Base-by-base conservation (phyloP, 2,113 vertebrate genomes). In the Heterochromis multidens region DNA sequence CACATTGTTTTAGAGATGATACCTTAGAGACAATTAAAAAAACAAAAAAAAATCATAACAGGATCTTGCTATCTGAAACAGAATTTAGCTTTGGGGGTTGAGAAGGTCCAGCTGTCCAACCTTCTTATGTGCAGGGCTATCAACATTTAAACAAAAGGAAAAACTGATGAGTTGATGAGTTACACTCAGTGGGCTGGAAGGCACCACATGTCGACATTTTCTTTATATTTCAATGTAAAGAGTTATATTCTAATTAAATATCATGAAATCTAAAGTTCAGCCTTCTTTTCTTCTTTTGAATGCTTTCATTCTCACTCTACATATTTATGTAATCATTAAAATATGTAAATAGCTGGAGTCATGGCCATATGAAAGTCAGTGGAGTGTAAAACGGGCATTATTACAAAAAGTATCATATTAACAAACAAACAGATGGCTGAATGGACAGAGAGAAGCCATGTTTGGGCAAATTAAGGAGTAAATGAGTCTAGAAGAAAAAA, bases 21-120 rank as follows among this genome's bases (percentile, higher is more conserved):
- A 56, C 23, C n/a, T 21, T 23, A 17, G 8, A 61, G 70, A 52
- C 57, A 87, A 85, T 81, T n/a, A 74, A 74, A 65, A 23, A 56
- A 83, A 27, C 10, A 67, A 65, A 19, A 63, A 80, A 40, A 70
- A 72, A 49, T 72, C 76, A 79, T 14, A 86, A 7, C 27, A 52
- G 52, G 29, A 86, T 80, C 74, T 58, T 84, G 62, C 21, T 23
- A 79, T 81, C 5, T 61, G 40, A 79, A 76, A 80, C n/a, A 21
- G 14, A 56, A 79, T 83, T 84, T 83, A 58, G 70, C 77, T 89
- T 86, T 79, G 33, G 37, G 63, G 54, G 37, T n/a, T 59, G 62
- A 81, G 35, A 43, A 33, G 37, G 49, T 88, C 57, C 19, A 81
- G 25, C 80, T 63, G 79, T 37, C 54, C 40, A 58, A 1, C 21